Base-by-base conservation (phyloP, 2,113 vertebrate genomes). In the Melanostigma gelatinosum region DNA sequence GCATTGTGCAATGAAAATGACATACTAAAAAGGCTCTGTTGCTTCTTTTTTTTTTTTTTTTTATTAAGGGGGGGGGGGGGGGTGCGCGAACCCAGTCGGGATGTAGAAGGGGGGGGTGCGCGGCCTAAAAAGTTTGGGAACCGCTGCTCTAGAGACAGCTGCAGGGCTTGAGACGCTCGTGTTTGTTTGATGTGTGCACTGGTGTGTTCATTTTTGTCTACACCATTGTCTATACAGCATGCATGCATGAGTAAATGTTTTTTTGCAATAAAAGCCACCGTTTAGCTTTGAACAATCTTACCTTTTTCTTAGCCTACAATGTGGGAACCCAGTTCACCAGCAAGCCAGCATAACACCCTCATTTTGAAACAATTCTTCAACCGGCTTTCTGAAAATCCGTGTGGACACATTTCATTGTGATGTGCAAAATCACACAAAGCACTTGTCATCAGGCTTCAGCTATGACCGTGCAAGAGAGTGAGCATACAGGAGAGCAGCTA, bases 401-500 rank as follows among this genome's bases (percentile, higher is more conserved):
- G n/a, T 36, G 13, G 55, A 86, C 77, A 81, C 67, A 66, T 89
- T 89, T 89, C 65, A 80, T 57, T 18, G 57, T 54, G 29, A 61
- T 65, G 69, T 72, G 75, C 62, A 77, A 80, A 90, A 79, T 70
- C 75, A 66, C 61, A 70, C 66, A 64, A 62, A 86, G 77, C 60
- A 76, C 63, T 52, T 74, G 61, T 78, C 75, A 70, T 64, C 42
- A n/a, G 67, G 68, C 80, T 72, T 69, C 61, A 77, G 66, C 75
- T 42, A 32, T 22, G 16, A 73, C 62, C 48, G 11, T 58, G 55
- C 36, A 44, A 69, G 58, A 80, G 61, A 79, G 55, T 24, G 36
- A 65, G 81, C 44, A 63, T 60, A 64, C 55, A 63, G 73, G 20
- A 77, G 64, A 34, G 11, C 6, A 77, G 65, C 67, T 68, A 36